Conservation (phyloP, 2,797 vertebrate species). For the Erithacus rubecula region DNA sequence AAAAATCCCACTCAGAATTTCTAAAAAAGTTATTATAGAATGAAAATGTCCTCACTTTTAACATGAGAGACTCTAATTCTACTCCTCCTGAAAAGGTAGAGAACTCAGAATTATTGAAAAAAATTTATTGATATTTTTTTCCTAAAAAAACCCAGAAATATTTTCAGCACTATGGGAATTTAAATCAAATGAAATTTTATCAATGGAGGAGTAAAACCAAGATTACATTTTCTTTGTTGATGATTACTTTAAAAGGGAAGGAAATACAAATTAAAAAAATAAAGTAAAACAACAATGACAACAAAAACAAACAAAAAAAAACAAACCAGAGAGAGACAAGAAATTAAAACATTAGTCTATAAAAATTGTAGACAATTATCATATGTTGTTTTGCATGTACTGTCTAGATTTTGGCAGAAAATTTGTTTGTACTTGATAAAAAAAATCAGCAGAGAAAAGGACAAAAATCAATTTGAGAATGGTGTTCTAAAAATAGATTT, state of each 20-base stretch:
- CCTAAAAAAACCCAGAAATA: not conserved
- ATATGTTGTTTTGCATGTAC: not conserved
- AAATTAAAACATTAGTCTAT: not conserved
- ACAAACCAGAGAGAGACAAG: not conserved
- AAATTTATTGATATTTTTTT: not conserved
- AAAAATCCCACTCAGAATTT: accelerated
- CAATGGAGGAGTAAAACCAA: not conserved
- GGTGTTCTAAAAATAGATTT: not conserved
- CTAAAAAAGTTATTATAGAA: not conserved
- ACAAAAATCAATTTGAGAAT: not conserved
- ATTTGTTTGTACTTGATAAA: not conserved
- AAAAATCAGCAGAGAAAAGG: not conserved
- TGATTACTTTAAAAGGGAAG: not conserved
- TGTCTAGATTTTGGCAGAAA: not conserved
- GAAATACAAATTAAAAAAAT: not conserved
- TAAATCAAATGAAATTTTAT: not conserved
- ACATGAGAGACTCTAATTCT: not conserved
- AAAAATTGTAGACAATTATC: not conserved
- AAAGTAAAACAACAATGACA: not conserved
- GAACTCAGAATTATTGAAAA: not conserved
- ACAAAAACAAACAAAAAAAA: accelerated
- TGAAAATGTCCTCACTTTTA: not conserved
- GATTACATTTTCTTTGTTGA: not conserved
- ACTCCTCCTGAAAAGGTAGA: not conserved
- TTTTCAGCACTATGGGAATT: not conserved